Conservation (phyloP, 53 echinoderm and acorn worm species). For the Echinarachnius parma region DNA sequence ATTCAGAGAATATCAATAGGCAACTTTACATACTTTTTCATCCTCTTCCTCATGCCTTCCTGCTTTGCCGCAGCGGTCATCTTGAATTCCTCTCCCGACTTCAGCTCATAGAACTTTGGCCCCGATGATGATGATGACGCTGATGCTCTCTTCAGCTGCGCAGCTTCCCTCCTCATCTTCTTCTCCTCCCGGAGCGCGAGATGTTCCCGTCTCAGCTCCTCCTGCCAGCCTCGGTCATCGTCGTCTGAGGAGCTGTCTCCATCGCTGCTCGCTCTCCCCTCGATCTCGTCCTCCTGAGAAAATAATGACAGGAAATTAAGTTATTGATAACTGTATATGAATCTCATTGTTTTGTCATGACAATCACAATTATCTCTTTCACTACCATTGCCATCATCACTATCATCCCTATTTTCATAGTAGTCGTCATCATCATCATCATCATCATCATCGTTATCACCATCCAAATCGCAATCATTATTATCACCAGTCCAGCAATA, state of each 20-base stretch:
- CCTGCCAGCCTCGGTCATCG: constrained; percentile 73
- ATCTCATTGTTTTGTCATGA: no score
- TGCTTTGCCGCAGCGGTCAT: constrained; percentile 6
- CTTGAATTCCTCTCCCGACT: constrained; percentile 70
- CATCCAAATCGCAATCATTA: no score
- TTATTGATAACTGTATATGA: no score
- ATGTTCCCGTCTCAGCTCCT: constrained; percentile 72
- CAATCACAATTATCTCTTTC: no score
- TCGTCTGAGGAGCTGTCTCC: constrained; percentile 76
- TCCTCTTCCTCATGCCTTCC: constrained; percentile 39
- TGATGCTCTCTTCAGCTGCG: not conserved
- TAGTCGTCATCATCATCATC: no score
- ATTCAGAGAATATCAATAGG: no score
- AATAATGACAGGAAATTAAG: no score
- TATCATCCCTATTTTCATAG: no score
- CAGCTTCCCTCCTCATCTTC: constrained; percentile 37
- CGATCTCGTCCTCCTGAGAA: constrained; percentile 56
- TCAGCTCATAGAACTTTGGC: constrained; percentile 86
- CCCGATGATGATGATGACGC: not conserved
- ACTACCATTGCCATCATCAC: no score
- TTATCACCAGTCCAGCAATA: no score
- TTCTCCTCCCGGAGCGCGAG: constrained; percentile 58
- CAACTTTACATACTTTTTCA: constrained; percentile 32
- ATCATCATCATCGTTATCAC: no score
- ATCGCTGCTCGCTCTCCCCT: constrained; percentile 79